phyloP scores from a whole-genome alignment of 2,888 invertebrate genomes.

The Drosophila peninsularis region DNA sequence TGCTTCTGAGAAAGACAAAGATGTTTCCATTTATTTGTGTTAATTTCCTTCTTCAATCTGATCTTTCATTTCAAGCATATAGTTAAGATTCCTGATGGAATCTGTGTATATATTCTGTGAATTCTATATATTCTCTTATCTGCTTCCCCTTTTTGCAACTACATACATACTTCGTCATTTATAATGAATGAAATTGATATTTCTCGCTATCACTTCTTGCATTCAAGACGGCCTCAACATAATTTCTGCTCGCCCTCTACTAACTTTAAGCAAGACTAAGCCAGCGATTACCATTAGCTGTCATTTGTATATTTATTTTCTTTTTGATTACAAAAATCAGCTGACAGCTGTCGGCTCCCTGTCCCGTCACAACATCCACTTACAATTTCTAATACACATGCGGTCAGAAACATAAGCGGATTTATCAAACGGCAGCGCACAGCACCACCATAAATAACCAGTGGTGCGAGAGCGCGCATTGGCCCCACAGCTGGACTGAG shows the following conservation, averaged over 20 bases:
- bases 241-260: not conserved
- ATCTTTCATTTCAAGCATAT: too few species aligned
- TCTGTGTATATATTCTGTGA: too few species aligned
- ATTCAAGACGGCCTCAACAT: not conserved
- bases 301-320: slow-evolving; percentile 11
- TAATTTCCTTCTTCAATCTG: too few species aligned
- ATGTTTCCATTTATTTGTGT: too few species aligned
- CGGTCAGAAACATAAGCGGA: slow-evolving; percentile 41
- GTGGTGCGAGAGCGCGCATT: not conserved
- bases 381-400: slow-evolving; percentile 19
- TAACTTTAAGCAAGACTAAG: not conserved
- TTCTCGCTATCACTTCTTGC: too few species aligned
- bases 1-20: too few species aligned
- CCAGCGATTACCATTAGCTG: slow-evolving; percentile 5
- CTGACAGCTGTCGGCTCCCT: slow-evolving; percentile 40
- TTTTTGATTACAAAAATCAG: slow-evolving; percentile 19
- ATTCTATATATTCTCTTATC: too few species aligned
- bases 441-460: slow-evolving; percentile 16
- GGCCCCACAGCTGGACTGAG: slow-evolving; percentile 6
- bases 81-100: too few species aligned
- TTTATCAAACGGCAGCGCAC: slow-evolving; percentile 17
- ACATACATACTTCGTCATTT: too few species aligned
- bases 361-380: slow-evolving; percentile 8
- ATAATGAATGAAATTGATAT: not conserved
- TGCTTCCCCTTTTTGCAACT: too few species aligned